Evolutionary conservation across 53 echinoderm and acorn worm species (phyloP), one percentile per base, ranked within the genome.

Genomic region (Zoroaster sp.): DNA sequence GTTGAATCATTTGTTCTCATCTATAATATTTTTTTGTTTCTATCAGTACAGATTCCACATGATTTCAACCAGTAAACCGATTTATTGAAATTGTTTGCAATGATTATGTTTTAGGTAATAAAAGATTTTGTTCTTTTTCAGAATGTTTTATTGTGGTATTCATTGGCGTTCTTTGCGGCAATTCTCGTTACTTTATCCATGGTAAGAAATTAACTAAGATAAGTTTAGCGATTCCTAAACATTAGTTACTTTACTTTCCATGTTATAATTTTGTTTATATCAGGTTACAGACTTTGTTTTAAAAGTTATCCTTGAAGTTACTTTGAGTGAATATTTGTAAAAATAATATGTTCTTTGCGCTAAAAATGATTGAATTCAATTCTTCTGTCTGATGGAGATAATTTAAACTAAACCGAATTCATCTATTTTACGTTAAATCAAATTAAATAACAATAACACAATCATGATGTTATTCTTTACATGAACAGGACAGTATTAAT

Each of bases 141-240:
- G 96, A 74, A 71, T 69, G 96, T 96, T 31, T 90, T 96, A 0
- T 87, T 92, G 69, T 96, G 86, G 83, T 96, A 80, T 49, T 83
- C 90, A 39, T 20, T 90, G 69, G 80, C 92, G 11, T 85, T 85
- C 32, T 88, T 96, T 72, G 96, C 92, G 15, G 69, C 82, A 0
- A 74, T 83, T 44, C 41, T 94, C 41, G 54, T 96, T 46, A 85
- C 85, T 35, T 47, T 85, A 44, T 69, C 85, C 3, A 85, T 85
- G 85, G 85, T 85, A 85, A 85, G 68, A 74, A 39, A 66, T 17
- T 30, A 80, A 31, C 20, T 14, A 63, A 80, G 23, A 54, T 23
- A 11, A 23, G 11, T 8, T 10, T 32, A 4, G 0, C 3, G 32
- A 5, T 11, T 5, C 25, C 7, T 25, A 47, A 14, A 34, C 10